These are phyloP conservation scores for Sialia sialis DNA, from an alignment of 2,113 vertebrate genomes.

Conservation along the genomic window DNA sequence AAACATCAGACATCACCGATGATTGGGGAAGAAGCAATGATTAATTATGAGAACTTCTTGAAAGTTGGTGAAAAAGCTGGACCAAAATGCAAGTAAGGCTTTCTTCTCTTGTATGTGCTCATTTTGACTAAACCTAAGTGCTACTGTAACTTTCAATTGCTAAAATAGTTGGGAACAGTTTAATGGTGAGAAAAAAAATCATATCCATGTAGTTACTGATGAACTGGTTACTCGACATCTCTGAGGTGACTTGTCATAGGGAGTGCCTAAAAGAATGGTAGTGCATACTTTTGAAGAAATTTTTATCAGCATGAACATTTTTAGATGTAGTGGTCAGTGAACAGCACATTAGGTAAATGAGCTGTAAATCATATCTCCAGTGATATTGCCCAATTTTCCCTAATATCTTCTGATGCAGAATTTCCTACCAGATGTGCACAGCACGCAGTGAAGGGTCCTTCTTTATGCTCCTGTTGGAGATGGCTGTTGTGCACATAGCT, in stretches of 20 bases:
- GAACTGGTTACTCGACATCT: not conserved
- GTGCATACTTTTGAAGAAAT: not conserved
- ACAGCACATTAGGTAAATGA: not conserved
- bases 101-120: not conserved
- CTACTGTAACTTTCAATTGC: not conserved
- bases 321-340: not conserved
- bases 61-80: conserved; percentile 92
- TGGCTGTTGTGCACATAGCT: not conserved
- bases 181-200: not conserved
- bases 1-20: conserved; percentile 95
- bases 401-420: not conserved
- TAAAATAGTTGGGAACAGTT: not conserved
- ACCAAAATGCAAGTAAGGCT: conserved; percentile 89
- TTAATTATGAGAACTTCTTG: conserved; percentile 93
- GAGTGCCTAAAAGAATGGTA: not conserved
- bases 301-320: not conserved
- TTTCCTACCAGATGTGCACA: not conserved
- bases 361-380: not conserved
- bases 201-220: not conserved
- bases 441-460: not conserved
- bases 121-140: not conserved
- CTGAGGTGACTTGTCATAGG: not conserved
- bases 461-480: not conserved
- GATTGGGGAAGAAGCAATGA: conserved; percentile 95
- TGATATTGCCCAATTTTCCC: not conserved